Conservation (phyloP, 1,140 invertebrate species). For the Meloidogyne exigua region DNA sequence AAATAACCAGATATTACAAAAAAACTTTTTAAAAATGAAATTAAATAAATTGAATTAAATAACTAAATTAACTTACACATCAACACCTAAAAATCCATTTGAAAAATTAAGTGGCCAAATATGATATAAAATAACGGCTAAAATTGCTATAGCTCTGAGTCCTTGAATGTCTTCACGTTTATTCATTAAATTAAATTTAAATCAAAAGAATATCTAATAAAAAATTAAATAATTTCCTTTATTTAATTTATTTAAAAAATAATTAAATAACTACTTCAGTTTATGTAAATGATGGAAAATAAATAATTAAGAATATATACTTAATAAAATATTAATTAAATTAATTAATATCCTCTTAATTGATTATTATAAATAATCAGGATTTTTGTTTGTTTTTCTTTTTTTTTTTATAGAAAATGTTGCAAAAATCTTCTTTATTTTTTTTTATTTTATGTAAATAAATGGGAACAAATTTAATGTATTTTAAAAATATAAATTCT, state of each 20-base stretch:
- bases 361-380: no score
- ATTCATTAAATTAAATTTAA: not conserved
- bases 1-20: constrained; percentile 5
- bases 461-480: no score
- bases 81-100: constrained; percentile 48
- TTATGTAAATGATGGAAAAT: no score
- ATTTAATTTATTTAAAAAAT: not conserved
- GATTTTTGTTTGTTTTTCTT: no score
- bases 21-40: not conserved
- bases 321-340: no score
- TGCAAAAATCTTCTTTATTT: no score
- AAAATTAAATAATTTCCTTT: not conserved
- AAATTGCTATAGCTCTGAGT: constrained; percentile 43
- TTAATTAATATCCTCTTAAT: no score
- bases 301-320: no score
- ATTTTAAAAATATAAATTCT: not conserved
- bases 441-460: no score
- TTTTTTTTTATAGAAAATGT: no score
- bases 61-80: constrained; percentile 31
- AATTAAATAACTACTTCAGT: not conserved
- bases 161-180: constrained; percentile 45
- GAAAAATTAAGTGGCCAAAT: constrained; percentile 46
- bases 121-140: constrained; percentile 46
- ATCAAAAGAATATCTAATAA: not conserved
- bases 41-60: not conserved